These are phyloP conservation scores for Cuculus canorus DNA, from an alignment of 2,797 vertebrate species.

Conservation along the genomic window DNA sequence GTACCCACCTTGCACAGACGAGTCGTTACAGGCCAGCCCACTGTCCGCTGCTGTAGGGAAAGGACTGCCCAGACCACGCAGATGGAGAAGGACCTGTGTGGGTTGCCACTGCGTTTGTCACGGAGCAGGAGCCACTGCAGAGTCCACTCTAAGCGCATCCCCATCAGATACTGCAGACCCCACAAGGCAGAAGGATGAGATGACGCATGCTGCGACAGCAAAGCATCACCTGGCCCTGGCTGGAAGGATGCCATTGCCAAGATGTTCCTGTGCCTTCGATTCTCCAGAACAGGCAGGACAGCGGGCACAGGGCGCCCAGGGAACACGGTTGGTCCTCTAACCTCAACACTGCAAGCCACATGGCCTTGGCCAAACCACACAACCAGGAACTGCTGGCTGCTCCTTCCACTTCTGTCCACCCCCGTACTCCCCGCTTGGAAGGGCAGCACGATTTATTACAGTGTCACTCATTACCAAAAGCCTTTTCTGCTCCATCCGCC, in stretches of 20 bases:
- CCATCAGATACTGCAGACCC: not conserved
- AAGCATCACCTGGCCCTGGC: accelerated
- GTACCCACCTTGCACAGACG: not conserved
- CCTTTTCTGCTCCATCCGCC: not conserved
- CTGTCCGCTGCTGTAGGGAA: not conserved
- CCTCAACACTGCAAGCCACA: not conserved
- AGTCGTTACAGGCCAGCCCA: accelerated
- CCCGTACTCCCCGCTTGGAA: accelerated
- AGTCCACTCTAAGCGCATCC: accelerated
- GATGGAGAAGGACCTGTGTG: not conserved
- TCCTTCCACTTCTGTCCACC: not conserved
- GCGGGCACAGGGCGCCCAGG: not conserved
- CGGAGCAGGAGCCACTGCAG: not conserved
- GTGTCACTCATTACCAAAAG: not conserved
- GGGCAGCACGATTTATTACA: not conserved
- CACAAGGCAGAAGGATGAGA: not conserved
- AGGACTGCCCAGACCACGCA: not conserved
- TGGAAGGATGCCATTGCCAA: not conserved
- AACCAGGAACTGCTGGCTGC: not conserved
- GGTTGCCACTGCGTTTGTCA: not conserved
- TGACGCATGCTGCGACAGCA: accelerated
- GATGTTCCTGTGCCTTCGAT: not conserved
- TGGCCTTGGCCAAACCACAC: not conserved
- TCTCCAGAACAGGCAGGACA: not conserved
- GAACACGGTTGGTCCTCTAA: not conserved